Base-by-base conservation (phyloP, 1,140 invertebrate genomes). In the Eriosoma lanigerum region DNA sequence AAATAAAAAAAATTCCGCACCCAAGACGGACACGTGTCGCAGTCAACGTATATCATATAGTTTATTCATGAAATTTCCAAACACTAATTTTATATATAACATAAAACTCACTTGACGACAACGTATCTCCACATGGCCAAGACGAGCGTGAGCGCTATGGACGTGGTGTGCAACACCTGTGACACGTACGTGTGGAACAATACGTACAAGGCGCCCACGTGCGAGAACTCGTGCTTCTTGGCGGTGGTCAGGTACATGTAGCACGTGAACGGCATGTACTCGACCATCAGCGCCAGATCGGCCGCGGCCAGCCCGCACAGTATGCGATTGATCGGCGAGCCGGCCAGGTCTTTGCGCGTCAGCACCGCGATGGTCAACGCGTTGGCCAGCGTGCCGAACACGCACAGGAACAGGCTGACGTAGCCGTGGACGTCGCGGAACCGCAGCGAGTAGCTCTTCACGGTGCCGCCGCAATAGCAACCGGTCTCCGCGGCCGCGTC, bases 101-200 rank as follows among this genome's bases (percentile, higher is more conserved):
- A n/a, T n/a, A n/a, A n/a, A n/a, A 58, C 73, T 82, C 24, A 82
- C 73, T 82, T 82, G 0, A 97, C 93, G 3, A 94, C 95, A n/a
- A 97, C 91, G 85, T 96, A 98, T 9, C 96, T 88, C 93, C 96
- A 98, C 17, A 97, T 91, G 0, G 96, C 96, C 60, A 98, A 85
- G 1, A 93, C 93, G 0, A 98, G 92, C 0, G 96, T 97, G 81
- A 98, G 85, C 90, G 93, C 96, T 78, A 96, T 97, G 0, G 95
- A 95, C 52, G 96, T 93, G 0, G 96, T 97, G 85, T 98, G 96
- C 84, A 92, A 91, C 1, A 96, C 93, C 85, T 94, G 90, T 0
- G 88, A 87, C 85, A 96, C 96, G 83, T 95, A 90, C 9, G 92
- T 92, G 85, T 96, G 94, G 82, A 95, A 92, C 78, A 94, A 88